Evolutionary conservation across 92 coral and sea anemone species (phyloP).

Genomic region (Parazoanthus swiftii): DNA sequence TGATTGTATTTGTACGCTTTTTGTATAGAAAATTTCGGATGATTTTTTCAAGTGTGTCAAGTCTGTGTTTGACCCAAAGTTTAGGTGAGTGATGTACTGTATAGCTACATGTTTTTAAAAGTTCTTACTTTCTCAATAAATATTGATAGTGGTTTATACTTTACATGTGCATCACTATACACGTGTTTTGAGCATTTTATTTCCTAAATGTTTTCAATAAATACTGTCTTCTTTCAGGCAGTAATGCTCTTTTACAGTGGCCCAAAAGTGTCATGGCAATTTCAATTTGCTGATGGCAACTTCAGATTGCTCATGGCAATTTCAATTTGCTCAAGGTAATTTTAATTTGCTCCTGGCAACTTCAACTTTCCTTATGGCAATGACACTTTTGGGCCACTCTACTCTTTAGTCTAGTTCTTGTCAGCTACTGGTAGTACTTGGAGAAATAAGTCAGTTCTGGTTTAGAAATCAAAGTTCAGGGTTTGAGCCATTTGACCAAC

Average conservation of each 20-base stretch:
- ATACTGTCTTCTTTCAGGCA: background rate
- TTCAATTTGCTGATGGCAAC: background rate
- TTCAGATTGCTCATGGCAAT: too few relatives aligned
- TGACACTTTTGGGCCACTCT: too few relatives aligned
- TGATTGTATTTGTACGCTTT: background rate
- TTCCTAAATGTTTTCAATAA: background rate
- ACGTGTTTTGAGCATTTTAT: background rate
- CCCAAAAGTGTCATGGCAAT: background rate
- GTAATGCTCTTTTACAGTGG: background rate
- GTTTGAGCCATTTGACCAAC: too few relatives aligned
- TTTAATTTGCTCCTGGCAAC: too few relatives aligned
- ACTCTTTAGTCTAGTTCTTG: too few relatives aligned
- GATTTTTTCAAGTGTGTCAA: conserved; percentile 68
- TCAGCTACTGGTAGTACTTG: too few relatives aligned
- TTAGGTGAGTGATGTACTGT: conserved; percentile 39
- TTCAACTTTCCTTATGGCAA: background rate
- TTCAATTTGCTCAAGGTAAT: too few relatives aligned
- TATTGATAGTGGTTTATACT: background rate
- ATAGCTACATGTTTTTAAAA: background rate
- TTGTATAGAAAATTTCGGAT: conserved; percentile 57
- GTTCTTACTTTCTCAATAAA: background rate
- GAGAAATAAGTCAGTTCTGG: too few relatives aligned
- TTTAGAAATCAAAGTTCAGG: too few relatives aligned
- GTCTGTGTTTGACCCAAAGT: conserved; percentile 59
- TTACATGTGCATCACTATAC: background rate